These are phyloP conservation scores for Sylvia borin DNA, from an alignment of 2,797 vertebrate genomes.

Conservation along the genomic window DNA sequence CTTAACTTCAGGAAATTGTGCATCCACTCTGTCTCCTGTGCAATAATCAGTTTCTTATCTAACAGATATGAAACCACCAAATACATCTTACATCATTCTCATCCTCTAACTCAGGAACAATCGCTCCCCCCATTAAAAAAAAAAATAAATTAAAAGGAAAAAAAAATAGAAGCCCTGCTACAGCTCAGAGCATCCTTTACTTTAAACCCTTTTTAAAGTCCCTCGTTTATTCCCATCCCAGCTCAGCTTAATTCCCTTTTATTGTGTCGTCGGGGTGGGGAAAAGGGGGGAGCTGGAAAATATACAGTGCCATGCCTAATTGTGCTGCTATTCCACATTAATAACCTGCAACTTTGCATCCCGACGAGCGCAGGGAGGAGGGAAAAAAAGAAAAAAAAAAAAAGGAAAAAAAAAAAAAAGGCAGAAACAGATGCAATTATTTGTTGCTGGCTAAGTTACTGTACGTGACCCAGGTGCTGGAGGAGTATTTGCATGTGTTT, in stretches of 20 bases:
- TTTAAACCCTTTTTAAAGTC: slow-evolving; percentile 23
- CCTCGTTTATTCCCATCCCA: slow-evolving; percentile 38
- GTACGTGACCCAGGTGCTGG: slow-evolving; percentile 70
- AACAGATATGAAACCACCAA: slow-evolving; percentile 48
- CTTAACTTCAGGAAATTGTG: slow-evolving; percentile 37
- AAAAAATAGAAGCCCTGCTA: not conserved
- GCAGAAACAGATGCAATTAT: slow-evolving; percentile 57
- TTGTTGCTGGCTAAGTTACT: slow-evolving; percentile 68
- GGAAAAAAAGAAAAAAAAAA: not conserved
- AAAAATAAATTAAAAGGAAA: not conserved
- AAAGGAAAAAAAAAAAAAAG: not conserved
- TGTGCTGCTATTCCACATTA: slow-evolving; percentile 44
- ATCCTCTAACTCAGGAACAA: slow-evolving; percentile 15
- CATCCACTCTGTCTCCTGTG: slow-evolving; percentile 43
- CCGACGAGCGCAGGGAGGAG: slow-evolving; percentile 1
- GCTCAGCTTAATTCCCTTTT: slow-evolving; percentile 61
- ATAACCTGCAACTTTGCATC: slow-evolving; percentile 50
- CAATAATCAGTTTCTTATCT: slow-evolving; percentile 43
- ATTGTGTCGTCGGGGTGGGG: not conserved
- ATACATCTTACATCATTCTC: slow-evolving; percentile 12
- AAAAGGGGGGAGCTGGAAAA: not conserved
- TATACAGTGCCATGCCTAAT: slow-evolving; percentile 32
- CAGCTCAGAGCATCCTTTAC: not conserved
- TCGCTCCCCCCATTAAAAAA: slow-evolving; percentile 56
- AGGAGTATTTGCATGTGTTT: slow-evolving; percentile 67